These are phyloP conservation scores for Hybognathus amarus DNA, from an alignment of 2,797 vertebrate species.

Conservation along the genomic window DNA sequence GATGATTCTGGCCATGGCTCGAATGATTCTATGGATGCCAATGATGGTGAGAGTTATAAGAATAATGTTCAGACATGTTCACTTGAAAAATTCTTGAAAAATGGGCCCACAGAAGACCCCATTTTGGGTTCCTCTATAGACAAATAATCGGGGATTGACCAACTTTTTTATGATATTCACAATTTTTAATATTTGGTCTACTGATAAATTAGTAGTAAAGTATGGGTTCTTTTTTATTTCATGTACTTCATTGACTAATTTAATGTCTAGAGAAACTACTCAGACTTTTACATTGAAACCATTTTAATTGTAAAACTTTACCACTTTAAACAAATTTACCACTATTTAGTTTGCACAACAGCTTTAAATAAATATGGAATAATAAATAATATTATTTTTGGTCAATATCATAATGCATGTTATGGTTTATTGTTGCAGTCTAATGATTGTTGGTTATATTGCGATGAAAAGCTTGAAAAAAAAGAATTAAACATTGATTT, in stretches of 20 bases:
- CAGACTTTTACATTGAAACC: neutral
- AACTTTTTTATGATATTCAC: neutral
- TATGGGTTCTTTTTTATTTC: neutral
- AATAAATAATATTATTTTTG: neutral
- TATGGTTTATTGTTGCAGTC: neutral
- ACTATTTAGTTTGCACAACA: neutral
- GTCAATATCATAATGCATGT: neutral
- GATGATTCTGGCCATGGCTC: conserved; percentile 87
- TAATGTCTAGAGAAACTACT: neutral
- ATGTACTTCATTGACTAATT: neutral
- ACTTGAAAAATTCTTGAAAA: neutral
- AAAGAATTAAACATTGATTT: neutral
- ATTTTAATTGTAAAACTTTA: neutral
- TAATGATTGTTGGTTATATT: conserved; percentile 5
- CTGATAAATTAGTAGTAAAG: neutral
- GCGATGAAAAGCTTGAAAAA: neutral
- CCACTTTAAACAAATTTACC: neutral
- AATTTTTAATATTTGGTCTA: neutral
- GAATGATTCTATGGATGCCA: conserved; percentile 92
- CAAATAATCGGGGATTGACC: neutral
- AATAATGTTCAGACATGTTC: neutral
- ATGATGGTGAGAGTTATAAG: conserved; percentile 90
- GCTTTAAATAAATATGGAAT: neutral
- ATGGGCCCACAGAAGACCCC: neutral
- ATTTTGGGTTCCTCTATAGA: neutral